Percentiles rank a stretch among this genome's conserved stretches.
phyloP scores from a whole-genome alignment of 2,888 invertebrate genomes.

The Tricholauxania praeusta region DNA sequence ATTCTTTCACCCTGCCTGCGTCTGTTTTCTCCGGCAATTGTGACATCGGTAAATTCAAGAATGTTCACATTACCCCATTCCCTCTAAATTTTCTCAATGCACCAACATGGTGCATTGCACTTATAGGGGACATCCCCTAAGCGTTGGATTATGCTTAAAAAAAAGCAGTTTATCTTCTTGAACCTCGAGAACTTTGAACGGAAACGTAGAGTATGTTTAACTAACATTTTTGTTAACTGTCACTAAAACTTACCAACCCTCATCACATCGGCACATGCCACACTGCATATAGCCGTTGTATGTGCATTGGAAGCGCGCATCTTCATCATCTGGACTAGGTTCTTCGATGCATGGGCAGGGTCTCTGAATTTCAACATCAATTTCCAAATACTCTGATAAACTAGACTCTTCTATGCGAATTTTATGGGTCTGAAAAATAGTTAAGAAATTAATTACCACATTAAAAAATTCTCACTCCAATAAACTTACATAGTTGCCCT shows the following conservation, averaged over 20 bases:
- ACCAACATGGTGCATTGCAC: too few relatives aligned
- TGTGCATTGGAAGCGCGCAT: constrained; percentile 55
- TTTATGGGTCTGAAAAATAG: constrained; percentile 63
- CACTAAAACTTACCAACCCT: constrained; percentile 71
- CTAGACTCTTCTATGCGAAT: constrained; percentile 82
- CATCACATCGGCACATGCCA: constrained; percentile 75
- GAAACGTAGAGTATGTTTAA: not conserved
- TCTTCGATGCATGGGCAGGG: constrained; percentile 75
- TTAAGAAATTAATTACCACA: not conserved
- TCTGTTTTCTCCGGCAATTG: too few relatives aligned
- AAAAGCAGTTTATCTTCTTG: not conserved
- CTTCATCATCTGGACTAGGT: constrained; percentile 54
- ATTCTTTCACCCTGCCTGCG: too few relatives aligned
- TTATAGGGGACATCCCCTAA: too few relatives aligned
- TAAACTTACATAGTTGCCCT: constrained; percentile 68
- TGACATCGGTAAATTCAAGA: not conserved
- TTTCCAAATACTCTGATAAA: constrained; percentile 76
- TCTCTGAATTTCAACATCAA: constrained; percentile 81
- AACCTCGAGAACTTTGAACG: not conserved
- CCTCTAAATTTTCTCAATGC: too few relatives aligned
- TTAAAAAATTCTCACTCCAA: not conserved
- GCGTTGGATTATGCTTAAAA: not conserved
- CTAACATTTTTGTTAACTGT: too few relatives aligned
- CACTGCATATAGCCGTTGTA: constrained; percentile 72
- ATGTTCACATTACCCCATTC: too few relatives aligned